Evolutionary conservation across 2,888 invertebrate genomes (phyloP).

Genomic region (Belgica antarctica): DNA sequence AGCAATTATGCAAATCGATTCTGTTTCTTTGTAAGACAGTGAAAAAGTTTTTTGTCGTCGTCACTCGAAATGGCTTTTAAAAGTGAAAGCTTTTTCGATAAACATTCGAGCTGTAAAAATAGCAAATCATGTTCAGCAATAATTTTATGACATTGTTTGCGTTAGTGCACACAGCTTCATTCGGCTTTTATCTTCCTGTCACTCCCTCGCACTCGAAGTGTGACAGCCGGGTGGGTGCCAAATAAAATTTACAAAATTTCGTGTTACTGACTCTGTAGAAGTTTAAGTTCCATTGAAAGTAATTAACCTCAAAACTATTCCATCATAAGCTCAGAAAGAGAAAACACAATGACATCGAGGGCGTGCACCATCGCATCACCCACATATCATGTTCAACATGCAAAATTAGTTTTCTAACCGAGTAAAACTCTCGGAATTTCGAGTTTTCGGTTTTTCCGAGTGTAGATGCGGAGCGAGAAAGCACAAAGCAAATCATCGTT

Average conservation of each 20-base stretch:
- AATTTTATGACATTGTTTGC: not conserved
- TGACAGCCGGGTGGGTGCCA: not conserved
- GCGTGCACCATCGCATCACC: constrained; percentile 2
- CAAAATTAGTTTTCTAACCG: constrained; percentile 10
- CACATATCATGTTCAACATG: constrained; percentile 22
- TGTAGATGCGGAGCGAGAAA: not conserved
- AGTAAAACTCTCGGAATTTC: not conserved
- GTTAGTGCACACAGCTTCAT: not conserved
- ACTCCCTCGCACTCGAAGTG: not conserved
- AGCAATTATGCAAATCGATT: constrained; percentile 13
- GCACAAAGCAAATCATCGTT: not conserved
- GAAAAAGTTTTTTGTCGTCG: no score
- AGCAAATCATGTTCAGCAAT: not conserved
- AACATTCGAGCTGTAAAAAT: no score
- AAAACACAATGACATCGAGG: not conserved
- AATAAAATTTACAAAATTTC: not conserved
- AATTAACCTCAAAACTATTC: constrained; percentile 19
- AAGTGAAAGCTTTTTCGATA: constrained; percentile 7
- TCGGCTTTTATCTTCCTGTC: not conserved
- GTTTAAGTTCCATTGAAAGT: not conserved
- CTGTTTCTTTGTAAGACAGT: not conserved
- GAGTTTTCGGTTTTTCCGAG: constrained; percentile 25
- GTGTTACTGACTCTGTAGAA: not conserved
- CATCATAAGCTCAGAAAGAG: constrained; percentile 6
- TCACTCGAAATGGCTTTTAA: not conserved